A percentile compares a stretch with the other conserved stretches of the same genome.
Evolutionary conservation across 2,113 vertebrate genomes (phyloP).

Genomic region (Actenoides hombroni): DNA sequence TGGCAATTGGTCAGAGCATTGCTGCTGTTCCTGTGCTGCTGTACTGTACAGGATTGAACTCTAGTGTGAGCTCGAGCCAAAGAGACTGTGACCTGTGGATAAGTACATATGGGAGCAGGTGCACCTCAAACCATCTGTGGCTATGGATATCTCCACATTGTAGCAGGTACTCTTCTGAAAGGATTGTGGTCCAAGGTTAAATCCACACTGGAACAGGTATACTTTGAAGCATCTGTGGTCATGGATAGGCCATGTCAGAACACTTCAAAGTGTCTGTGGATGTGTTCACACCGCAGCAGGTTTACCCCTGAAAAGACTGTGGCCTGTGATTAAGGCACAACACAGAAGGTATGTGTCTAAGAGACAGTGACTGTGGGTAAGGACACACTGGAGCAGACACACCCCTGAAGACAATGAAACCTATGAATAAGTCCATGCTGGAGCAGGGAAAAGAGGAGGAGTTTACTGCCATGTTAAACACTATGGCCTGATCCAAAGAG

Average conservation of each 20-base stretch:
- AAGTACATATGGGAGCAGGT: background rate
- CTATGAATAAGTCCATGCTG: background rate
- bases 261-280: background rate
- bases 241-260: background rate
- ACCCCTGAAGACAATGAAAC: background rate
- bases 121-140: background rate
- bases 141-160: too few species aligned
- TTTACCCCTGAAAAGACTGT: background rate
- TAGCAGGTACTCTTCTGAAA: background rate
- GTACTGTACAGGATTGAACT: background rate
- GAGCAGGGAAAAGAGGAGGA: background rate
- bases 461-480: background rate
- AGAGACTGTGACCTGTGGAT: background rate
- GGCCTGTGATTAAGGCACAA: background rate
- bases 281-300: accelerated
- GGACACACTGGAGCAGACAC: background rate
- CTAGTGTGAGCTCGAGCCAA: background rate
- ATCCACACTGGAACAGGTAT: background rate
- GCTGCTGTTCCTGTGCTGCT: background rate
- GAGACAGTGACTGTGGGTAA: background rate
- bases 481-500: background rate
- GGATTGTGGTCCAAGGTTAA: background rate
- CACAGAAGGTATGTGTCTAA: background rate
- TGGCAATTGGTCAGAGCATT: background rate
- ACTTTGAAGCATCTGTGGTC: background rate